Evolutionary conservation across 2,888 invertebrate species (phyloP), one percentile per base, ranked within the genome.

Genomic region (Conchocele bisecta): DNA sequence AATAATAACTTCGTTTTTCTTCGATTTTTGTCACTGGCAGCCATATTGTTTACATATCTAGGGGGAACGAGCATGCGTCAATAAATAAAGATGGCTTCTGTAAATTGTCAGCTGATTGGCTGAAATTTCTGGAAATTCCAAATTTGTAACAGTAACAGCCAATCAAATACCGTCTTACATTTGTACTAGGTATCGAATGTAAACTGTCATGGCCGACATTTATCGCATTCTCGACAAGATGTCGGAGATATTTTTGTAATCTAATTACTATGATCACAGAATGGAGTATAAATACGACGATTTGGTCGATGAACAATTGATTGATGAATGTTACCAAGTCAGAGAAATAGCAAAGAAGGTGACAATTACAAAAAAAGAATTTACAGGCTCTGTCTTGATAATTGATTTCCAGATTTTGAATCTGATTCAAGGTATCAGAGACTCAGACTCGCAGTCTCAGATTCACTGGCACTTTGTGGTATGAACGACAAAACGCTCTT

Each of bases 31-130:
- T n/a, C n/a, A n/a, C n/a, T n/a, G 28, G 70, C 69, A 60, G 79
- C 83, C 83, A 83, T 83, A 66, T 83, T 85, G 85, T 85, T 85
- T 74, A 83, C 70, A 68, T 84, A 76, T 75, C 83, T 79, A 84
- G 75, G 76, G 79, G 59, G 64, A 69, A 74, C 46, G 71, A 60
- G 76, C 79, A 75, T 78, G 78, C 72, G 72, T 31, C 22, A 28
- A 42, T 7, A 9, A 53, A 7, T 5, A 4, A n/a, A 15, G 41
- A 22, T 17, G n/a, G 22, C 11, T 11, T 11, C 41, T 51, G 41
- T 42, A 53, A 83, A 13, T 3, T 13, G 7, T 5, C 7, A 42
- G 58, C 51, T 74, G 74, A 83, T 83, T 83, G 72, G 81, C 9
- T 20, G 13, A 56, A 5, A 15, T 11, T n/a, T 13, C 3, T 20